Base-by-base conservation (phyloP, 1,140 invertebrate species). In the Delia radicum region DNA sequence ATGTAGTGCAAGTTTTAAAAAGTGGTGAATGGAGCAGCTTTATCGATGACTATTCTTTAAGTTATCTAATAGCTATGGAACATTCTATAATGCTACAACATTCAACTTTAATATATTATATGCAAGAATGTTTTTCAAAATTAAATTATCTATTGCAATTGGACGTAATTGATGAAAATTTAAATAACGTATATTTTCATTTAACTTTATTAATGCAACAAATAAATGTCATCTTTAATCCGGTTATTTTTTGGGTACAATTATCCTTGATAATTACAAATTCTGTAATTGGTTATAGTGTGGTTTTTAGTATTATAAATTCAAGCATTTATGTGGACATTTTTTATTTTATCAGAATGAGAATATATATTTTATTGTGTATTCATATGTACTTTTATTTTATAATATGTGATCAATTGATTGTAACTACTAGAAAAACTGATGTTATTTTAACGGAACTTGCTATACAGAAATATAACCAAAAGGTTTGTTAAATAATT, bases 1-100 rank as follows among this genome's bases (percentile, higher is more conserved):
- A n/a, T n/a, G n/a, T n/a, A n/a, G n/a, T n/a, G n/a, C n/a, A n/a
- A n/a, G n/a, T n/a, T n/a, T n/a, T n/a, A 12, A 10, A 33, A 3
- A 12, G 0, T 0, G 29, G 15, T 8, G 27, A 37, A 33, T 33
- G 5, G 21, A 21, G 48, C 18, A 37, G 29, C 8, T 33, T 21
- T 21, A 21, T 21, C 0, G 37, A 33, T 33, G n/a, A 21, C 6
- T 33, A 69, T 33, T 18, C 21, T 3, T 15, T 69, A 0, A 2
- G 10, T 10, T 28, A 29, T 4, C 8, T 13, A 7, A 0, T 69
- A 3, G 12, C n/a, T 8, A 8, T 33, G 2, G 29, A 69, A 3
- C 65, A 69, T 12, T 33, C 37, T n/a, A 33, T 69, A 5, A 69
- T 69, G 65, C 7, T 69, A 8, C 65, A 69, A 21, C 65, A 69